Evolutionary conservation across 1,140 invertebrate genomes (phyloP), one percentile per base, ranked within the genome.

Genomic region (Drosophila littoralis): DNA sequence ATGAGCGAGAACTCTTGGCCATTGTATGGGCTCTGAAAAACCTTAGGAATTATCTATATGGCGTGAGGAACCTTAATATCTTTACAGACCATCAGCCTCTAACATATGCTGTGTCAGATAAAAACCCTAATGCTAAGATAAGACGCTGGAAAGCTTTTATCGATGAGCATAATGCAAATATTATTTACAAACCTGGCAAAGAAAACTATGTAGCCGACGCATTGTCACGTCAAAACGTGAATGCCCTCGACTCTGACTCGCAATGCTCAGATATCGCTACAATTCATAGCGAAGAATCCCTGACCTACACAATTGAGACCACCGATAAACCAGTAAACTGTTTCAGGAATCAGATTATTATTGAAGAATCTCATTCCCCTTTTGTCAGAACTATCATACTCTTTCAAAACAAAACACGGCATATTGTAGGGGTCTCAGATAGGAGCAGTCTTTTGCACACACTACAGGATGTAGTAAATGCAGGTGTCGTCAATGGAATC

Each of bases 121-220:
- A n/a, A n/a, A n/a, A n/a, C n/a, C 22, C 22, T 22, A 22, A 22
- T 22, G 22, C 22, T 22, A 22, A 22, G 22, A 22, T 22, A 22
- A 22, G 4, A 22, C 22, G 22, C 22, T 22, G 22, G 63, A 74
- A 68, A 63, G 75, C 45, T 0, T 68, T 73, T 36, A 61, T 73
- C 22, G 75, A 76, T 15, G 59, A 76, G 10, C 58, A 72, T n/a
- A 48, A 46, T 13, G 63, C 52, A 2, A 52, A 77, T 2, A 15
- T 74, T 8, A 46, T 75, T 50, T 74, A 75, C 15, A 74, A 73
- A 45, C 40, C 63, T 8, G 58, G 64, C 6, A 71, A 63, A 17
- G 59, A 57, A 35, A 71, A 71, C 15, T 15, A 22, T 6, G 59
- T 60, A 10, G 66, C 66, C 7, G 45, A 68, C 10, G 65, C 65